A percentile compares a stretch with the other conserved stretches of the same genome.
These are phyloP conservation scores for Mormyrops attenuatus DNA, from an alignment of 2,797 vertebrate species.

Conservation along the genomic window DNA sequence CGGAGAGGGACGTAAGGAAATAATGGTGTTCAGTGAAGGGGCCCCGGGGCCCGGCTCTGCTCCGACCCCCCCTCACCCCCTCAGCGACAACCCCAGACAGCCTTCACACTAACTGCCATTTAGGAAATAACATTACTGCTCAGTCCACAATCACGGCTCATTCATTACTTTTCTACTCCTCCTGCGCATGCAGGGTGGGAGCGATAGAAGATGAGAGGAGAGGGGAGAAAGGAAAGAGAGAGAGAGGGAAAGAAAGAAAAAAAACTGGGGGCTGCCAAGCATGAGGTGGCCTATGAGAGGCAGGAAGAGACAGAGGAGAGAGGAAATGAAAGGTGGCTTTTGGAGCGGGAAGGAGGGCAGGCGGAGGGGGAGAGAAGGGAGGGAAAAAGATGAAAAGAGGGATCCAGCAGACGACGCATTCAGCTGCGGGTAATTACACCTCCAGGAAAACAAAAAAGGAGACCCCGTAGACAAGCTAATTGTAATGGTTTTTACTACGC, in stretches of 20 bases:
- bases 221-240: constrained; percentile 38
- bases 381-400: constrained; percentile 60
- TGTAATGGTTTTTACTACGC: constrained; percentile 74
- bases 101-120: constrained; percentile 38
- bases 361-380: constrained; percentile 28
- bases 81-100: constrained; percentile 24
- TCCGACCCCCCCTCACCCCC: constrained; percentile 10
- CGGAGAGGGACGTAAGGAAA: constrained; percentile 29
- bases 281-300: constrained; percentile 21
- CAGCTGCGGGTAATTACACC: constrained; percentile 71
- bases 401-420: constrained; percentile 61
- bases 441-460: constrained; percentile 47
- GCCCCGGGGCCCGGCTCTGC: constrained; percentile 27
- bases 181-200: background rate
- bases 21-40: constrained; percentile 35
- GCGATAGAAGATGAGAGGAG: constrained; percentile 14
- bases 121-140: constrained; percentile 34
- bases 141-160: constrained; percentile 20
- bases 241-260: constrained; percentile 4
- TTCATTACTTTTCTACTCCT: constrained; percentile 27
- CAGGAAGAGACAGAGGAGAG: background rate
- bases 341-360: constrained; percentile 19
- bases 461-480: constrained; percentile 64
- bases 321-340: constrained; percentile 31
- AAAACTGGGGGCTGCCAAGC: constrained; percentile 44